phyloP scores from a whole-genome alignment of 2,113 vertebrate genomes.

The Polypterus bichir region DNA sequence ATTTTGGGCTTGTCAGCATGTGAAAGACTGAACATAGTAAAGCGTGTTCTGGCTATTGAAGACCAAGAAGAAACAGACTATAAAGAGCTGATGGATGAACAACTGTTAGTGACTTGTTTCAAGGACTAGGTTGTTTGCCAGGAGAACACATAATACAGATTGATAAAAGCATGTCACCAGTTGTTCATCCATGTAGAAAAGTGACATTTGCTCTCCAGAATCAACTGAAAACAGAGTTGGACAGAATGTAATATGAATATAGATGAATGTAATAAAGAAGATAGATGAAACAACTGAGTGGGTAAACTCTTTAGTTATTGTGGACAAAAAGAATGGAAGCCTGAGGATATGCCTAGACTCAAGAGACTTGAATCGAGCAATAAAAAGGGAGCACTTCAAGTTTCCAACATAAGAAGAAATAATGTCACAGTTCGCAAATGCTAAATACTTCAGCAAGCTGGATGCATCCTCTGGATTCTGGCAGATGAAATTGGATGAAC shows the following conservation, averaged over 20 bases:
- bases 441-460: constrained; percentile 21
- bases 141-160: constrained; percentile 13
- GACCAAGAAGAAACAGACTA: not conserved
- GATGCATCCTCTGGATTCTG: constrained; percentile 19
- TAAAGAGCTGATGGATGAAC: constrained; percentile 10
- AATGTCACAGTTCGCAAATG: constrained; percentile 18
- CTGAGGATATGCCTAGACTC: constrained; percentile 15
- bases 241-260: constrained; percentile 9
- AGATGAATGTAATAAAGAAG: constrained; percentile 13
- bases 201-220: constrained; percentile 11
- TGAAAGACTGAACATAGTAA: constrained; percentile 13
- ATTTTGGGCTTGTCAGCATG: constrained; percentile 10
- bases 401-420: constrained; percentile 16
- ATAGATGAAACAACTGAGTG: not conserved
- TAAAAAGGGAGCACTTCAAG: constrained; percentile 21
- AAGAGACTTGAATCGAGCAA: constrained; percentile 19
- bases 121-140: constrained; percentile 12
- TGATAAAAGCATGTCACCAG: constrained; percentile 4
- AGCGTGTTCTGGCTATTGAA: constrained; percentile 10
- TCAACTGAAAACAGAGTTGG: constrained; percentile 10
- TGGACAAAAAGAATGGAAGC: constrained; percentile 10
- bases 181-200: constrained; percentile 16
- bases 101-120: constrained; percentile 8
- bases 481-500: constrained; percentile 14
- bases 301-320: not conserved